These are phyloP conservation scores for Bothrops jararaca DNA, from an alignment of 2,113 vertebrate species.

Conservation along the genomic window DNA sequence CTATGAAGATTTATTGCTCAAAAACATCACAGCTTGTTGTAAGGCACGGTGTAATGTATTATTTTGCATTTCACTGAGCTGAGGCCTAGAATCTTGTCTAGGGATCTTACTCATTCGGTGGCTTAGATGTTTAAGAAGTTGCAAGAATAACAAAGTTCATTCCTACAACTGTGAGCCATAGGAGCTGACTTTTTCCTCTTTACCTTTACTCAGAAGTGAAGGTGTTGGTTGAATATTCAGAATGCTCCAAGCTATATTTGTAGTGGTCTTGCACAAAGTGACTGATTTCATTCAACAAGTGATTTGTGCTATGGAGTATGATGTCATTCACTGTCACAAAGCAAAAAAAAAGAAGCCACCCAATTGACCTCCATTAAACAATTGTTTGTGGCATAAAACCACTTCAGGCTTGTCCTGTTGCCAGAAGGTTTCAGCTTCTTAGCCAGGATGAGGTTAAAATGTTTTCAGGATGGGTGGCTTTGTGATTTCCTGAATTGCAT, in stretches of 20 bases:
- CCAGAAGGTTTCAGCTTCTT: neutral
- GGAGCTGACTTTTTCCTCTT: neutral
- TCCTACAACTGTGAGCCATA: neutral
- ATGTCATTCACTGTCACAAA: neutral
- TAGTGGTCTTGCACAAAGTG: neutral
- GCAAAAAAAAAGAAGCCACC: no score
- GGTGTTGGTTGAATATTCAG: neutral
- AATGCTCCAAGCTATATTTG: neutral
- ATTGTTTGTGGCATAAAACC: neutral
- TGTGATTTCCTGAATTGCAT: neutral
- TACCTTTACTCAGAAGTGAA: neutral
- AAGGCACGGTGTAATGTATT: neutral
- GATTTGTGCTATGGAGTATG: neutral
- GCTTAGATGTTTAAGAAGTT: neutral
- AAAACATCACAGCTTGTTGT: neutral
- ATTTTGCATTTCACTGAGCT: neutral
- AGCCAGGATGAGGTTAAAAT: neutral
- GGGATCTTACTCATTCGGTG: neutral
- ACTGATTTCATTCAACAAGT: neutral
- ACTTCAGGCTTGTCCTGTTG: neutral
- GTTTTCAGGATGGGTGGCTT: neutral
- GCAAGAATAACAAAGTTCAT: neutral
- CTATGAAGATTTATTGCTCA: neutral
- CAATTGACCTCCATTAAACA: neutral
- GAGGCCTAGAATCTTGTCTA: neutral